phyloP scores from a whole-genome alignment of 1,140 invertebrate species.

The Diplogasteroides magnus region DNA sequence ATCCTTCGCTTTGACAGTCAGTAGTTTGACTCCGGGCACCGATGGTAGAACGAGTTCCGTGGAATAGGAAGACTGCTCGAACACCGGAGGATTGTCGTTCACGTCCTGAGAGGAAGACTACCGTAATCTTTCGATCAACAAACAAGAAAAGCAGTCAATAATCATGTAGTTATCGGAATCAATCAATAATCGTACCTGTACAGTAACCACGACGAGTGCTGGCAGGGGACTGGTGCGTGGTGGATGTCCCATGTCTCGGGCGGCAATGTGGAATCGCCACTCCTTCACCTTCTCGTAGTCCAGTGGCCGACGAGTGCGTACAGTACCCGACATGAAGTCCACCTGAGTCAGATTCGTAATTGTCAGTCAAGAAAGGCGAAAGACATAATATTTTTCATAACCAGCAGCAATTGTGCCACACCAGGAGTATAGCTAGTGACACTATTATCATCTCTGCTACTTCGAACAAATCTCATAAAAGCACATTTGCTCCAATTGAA shows the following conservation, averaged over 20 bases:
- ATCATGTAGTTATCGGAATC: no score
- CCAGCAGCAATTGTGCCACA: no score
- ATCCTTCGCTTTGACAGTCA: slow-evolving; percentile 14
- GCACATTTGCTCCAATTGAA: no score
- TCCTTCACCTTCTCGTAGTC: slow-evolving; percentile 32
- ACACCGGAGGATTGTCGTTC: slow-evolving; percentile 87
- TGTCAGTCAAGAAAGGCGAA: no score
- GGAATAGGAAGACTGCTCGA: slow-evolving; percentile 77
- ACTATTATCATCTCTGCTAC: neutral
- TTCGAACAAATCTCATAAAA: no score
- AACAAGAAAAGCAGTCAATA: no score
- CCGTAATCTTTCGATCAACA: no score
- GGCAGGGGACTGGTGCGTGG: slow-evolving; percentile 22
- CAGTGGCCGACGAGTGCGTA: slow-evolving; percentile 25
- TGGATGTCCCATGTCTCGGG: slow-evolving; percentile 34
- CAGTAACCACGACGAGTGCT: slow-evolving; percentile 59
- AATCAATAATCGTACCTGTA: no score
- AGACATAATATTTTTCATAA: no score
- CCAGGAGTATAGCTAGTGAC: no score
- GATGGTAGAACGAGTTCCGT: slow-evolving; percentile 16
- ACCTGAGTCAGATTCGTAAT: no score
- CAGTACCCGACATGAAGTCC: slow-evolving; percentile 33
- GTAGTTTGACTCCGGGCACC: slow-evolving; percentile 16
- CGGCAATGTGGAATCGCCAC: slow-evolving; percentile 31
- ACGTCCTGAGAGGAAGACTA: no score